Conservation (phyloP, 2,888 invertebrate genomes). For the Cremastinae sp. region DNA sequence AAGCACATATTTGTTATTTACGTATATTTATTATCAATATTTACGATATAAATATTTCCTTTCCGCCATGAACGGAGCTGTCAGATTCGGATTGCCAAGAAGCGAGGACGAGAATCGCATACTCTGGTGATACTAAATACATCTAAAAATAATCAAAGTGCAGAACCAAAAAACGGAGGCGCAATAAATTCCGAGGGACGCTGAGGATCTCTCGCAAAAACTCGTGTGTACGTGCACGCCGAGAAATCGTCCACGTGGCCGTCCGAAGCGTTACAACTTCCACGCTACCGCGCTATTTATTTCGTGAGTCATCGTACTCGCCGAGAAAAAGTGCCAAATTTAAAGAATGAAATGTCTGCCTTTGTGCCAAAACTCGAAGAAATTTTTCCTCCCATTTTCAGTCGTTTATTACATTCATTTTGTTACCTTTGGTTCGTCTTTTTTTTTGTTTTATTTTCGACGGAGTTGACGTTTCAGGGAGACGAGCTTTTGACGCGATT, state of each 20-base stretch:
- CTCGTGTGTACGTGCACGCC: neutral
- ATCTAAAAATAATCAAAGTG: slow-evolving; percentile 49
- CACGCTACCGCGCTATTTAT: slow-evolving; percentile 9
- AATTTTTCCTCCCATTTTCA: too few species aligned
- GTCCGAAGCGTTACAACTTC: slow-evolving; percentile 4
- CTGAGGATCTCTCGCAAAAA: neutral
- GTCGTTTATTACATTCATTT: too few species aligned
- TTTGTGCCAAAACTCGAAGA: too few species aligned
- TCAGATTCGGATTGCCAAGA: slow-evolving; percentile 38
- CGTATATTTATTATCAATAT: neutral
- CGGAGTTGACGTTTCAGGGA: slow-evolving; percentile 2
- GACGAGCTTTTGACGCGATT: neutral
- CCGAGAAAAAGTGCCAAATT: slow-evolving; percentile 10
- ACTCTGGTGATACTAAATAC: slow-evolving; percentile 34
- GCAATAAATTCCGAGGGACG: slow-evolving; percentile 52
- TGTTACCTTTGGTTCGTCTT: too few species aligned
- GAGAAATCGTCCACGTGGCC: slow-evolving; percentile 1
- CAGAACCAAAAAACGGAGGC: slow-evolving; percentile 23
- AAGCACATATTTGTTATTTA: too few species aligned
- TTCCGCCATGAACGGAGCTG: neutral
- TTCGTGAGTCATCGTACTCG: slow-evolving; percentile 23
- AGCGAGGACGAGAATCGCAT: slow-evolving; percentile 19
- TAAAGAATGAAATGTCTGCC: neutral
- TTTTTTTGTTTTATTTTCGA: too few species aligned
- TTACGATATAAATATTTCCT: neutral